Base-by-base conservation (phyloP, 1,140 invertebrate genomes). In the Maconellicoccus hirsutus region DNA sequence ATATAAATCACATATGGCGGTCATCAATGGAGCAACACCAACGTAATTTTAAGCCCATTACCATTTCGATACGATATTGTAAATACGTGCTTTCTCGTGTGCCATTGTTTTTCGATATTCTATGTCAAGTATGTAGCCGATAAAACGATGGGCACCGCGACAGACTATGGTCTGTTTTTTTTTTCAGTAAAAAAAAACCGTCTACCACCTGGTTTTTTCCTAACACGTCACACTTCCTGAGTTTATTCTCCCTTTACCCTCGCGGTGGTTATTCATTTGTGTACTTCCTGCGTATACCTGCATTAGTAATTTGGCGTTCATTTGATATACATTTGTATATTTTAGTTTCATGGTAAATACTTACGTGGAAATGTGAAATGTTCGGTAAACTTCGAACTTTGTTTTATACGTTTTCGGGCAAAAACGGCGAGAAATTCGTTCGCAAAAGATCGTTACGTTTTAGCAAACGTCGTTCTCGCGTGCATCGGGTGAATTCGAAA, bases 161-260 rank as follows among this genome's bases (percentile, higher is more conserved):
- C n/a, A 52, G 42, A 52, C 42, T 14, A 16, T 3, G 42, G 3
- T 52, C 12, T 16, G 42, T 16, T 52, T 16, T 52, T 16, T 52
- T 33, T 33, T 33, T 16, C 42, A 16, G 42, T 8, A 16, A 3
- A 33, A 52, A 16, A 52, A 52, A 52, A 52, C 42, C 42, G 42
- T 52, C 42, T 52, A 52, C 12, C 42, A 52, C 42, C 42, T 52
- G 42, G 42, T 52, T 52, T 52, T 52, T 33, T 52, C 10, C 10
- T 16, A 52, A 52, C 42, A 52, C 42, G 42, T 52, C 42, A 52
- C 42, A 52, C 42, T 52, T 52, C 42, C 42, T 52, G 42, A 52
- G 6, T 52, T 52, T 19, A 52, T 52, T 52, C 42, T 16, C 42
- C 42, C 42, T 16, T 52, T 16, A 3, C 42, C 4, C 42, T 16